Evolutionary conservation across 2,888 invertebrate species (phyloP), one percentile per base, ranked within the genome.

Genomic region (Cenopis cana): DNA sequence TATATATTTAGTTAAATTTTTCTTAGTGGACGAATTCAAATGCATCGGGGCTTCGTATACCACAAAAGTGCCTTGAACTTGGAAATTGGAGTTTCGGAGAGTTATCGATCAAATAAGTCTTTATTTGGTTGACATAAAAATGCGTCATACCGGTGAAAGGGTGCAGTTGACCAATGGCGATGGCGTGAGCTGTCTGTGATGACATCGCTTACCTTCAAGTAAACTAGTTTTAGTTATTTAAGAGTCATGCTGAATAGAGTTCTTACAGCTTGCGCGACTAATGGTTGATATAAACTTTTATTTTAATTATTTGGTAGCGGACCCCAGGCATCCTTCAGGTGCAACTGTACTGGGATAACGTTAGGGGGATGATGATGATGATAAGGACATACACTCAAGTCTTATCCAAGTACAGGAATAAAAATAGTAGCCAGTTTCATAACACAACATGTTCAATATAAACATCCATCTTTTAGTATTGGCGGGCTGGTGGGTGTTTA

Each of bases 71-170:
- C 4, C 24, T 4, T 4, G 1, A 4, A 29, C 20, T 20, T 11
- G 46, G 46, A 24, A 29, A 66, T n/a, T 17, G 20, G 3, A 2
- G 6, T 38, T 38, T n/a, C 57, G 17, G 38, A 10, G 50, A 59
- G 38, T 46, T 17, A 33, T 24, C 49, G 49, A 67, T 67, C 59
- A 52, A 59, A 33, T 11, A 20, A 36, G n/a, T n/a, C n/a, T n/a
- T n/a, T n/a, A 14, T 17, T 18, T n/a, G 36, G 33, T 8, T 49
- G 33, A 52, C 50, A 18, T 41, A 69, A 59, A 57, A 24, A 69
- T 65, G 69, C 69, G 64, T 65, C 64, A 50, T 50, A 14, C 20
- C 46, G 38, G 64, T 59, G 57, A 69, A 65, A 69, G 69, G 64
- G 38, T 38, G 62, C 46, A 46, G 49, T 38, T 59, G 57, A 52